Conservation (phyloP, 2,888 invertebrate species). For the Toxonevra muliebris region DNA sequence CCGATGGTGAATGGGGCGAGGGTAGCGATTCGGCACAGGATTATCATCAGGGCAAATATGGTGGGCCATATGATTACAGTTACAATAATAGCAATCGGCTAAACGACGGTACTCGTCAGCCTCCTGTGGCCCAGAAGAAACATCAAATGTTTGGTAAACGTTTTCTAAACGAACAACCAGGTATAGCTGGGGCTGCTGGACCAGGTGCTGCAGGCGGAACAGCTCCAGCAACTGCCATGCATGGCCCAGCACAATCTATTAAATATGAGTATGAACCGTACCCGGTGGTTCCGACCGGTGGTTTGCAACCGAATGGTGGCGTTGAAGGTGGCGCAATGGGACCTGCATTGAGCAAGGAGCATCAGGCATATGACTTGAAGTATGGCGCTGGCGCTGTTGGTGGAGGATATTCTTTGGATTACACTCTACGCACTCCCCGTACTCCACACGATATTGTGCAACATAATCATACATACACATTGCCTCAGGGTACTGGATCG, state of each 20-base stretch:
- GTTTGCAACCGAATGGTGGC: slow-evolving; percentile 57
- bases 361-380: slow-evolving; percentile 50
- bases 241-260: slow-evolving; percentile 59
- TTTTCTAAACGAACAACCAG: slow-evolving; percentile 74
- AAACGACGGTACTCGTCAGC: slow-evolving; percentile 68
- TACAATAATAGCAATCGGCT: slow-evolving; percentile 66
- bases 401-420: slow-evolving; percentile 69
- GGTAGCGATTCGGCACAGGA: slow-evolving; percentile 88
- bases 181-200: slow-evolving; percentile 27
- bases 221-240: slow-evolving; percentile 15
- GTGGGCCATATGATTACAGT: slow-evolving; percentile 75
- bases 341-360: slow-evolving; percentile 58
- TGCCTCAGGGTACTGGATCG: slow-evolving; percentile 75
- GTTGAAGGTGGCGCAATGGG: slow-evolving; percentile 53
- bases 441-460: slow-evolving; percentile 74
- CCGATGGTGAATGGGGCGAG: slow-evolving; percentile 92
- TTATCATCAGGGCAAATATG: slow-evolving; percentile 69
- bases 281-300: slow-evolving; percentile 42
- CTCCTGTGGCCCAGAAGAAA: slow-evolving; percentile 85
- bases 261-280: slow-evolving; percentile 71
- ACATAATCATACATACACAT: slow-evolving; percentile 89
- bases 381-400: slow-evolving; percentile 50
- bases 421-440: slow-evolving; percentile 67
- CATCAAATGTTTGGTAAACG: slow-evolving; percentile 93
- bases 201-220: slow-evolving; percentile 12